Conservation (phyloP, 2,888 invertebrate genomes). For the Orthonychiurus folsomi region DNA sequence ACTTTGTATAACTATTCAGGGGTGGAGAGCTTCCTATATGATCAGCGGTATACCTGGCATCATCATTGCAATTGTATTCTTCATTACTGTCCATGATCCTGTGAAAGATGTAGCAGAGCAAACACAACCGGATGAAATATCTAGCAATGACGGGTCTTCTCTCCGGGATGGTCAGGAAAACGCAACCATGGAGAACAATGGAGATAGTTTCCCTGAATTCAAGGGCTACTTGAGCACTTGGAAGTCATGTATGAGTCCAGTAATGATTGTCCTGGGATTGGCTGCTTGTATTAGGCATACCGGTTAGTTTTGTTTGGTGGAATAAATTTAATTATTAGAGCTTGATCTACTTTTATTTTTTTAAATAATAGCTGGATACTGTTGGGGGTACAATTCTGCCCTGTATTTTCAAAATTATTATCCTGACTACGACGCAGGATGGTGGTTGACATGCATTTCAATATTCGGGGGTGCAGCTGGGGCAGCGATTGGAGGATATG, state of each 20-base stretch:
- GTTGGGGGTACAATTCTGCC: conserved; percentile 84
- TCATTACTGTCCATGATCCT: conserved; percentile 67
- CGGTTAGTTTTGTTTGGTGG: conserved; percentile 49
- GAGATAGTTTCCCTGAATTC: background rate
- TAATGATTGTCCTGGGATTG: conserved; percentile 66
- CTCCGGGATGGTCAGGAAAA: conserved; percentile 43
- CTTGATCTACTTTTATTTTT: conserved; percentile 14
- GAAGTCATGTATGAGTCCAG: conserved; percentile 67
- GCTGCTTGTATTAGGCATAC: conserved; percentile 84
- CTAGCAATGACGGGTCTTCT: background rate
- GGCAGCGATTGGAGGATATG: conserved; percentile 56
- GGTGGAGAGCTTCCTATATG: conserved; percentile 76
- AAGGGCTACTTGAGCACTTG: conserved; percentile 53
- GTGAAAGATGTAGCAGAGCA: conserved; percentile 50
- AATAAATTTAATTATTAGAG: conserved; percentile 2
- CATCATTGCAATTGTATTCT: conserved; percentile 60
- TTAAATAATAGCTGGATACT: conserved; percentile 62
- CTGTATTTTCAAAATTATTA: conserved; percentile 79
- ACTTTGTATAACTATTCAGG: conserved; percentile 47
- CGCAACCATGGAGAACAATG: background rate
- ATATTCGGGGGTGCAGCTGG: conserved; percentile 72
- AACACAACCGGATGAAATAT: background rate
- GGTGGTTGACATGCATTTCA: conserved; percentile 82
- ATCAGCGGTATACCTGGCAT: conserved; percentile 68
- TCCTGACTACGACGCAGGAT: conserved; percentile 70